These are phyloP conservation scores for Echinops telfairi DNA, from an alignment of 2,113 vertebrate genomes.

Conservation along the genomic window DNA sequence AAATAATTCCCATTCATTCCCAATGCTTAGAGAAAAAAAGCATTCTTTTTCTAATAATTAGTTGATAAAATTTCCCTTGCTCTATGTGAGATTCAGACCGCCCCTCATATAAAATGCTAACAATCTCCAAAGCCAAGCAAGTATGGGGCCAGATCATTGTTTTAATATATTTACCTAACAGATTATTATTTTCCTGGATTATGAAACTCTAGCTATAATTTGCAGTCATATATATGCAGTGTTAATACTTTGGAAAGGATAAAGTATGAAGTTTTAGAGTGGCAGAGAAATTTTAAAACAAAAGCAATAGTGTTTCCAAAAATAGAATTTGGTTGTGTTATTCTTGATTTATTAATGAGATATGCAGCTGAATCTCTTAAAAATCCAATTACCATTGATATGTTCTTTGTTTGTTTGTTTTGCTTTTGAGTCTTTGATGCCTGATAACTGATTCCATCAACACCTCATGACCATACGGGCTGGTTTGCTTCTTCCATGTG, in stretches of 20 bases:
- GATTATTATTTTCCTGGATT: not conserved
- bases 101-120: not conserved
- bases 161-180: not conserved
- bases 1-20: not conserved
- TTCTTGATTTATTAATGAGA: constrained; percentile 61
- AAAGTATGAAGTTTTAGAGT: constrained; percentile 1
- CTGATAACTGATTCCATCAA: too few species aligned
- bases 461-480: too few species aligned
- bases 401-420: too few species aligned
- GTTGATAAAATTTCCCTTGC: not conserved
- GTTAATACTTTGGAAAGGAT: constrained; percentile 19
- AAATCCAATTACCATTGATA: not conserved
- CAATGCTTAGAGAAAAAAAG: not conserved
- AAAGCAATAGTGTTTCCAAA: constrained; percentile 56
- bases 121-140: not conserved
- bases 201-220: not conserved
- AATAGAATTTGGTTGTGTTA: not conserved
- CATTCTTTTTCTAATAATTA: not conserved
- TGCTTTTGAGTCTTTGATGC: too few species aligned
- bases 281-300: constrained; percentile 57
- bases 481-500: too few species aligned
- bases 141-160: not conserved
- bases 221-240: not conserved
- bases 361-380: constrained; percentile 46
- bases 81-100: not conserved